Conservation (phyloP, 1,140 invertebrate genomes). For the Himalopsyche phryganea region DNA sequence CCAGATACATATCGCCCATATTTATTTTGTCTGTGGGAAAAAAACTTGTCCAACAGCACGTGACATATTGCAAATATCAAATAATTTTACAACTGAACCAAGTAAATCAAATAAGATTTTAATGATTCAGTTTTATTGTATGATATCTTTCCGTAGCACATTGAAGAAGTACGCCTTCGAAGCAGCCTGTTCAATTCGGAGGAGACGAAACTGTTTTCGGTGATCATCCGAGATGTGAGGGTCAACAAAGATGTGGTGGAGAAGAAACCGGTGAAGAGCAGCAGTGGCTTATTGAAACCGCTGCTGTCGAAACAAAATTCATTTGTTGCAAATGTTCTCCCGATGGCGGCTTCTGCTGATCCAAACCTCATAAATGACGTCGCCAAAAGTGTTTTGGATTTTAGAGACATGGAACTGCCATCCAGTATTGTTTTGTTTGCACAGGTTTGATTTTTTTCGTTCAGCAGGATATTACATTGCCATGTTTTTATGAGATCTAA, state of each 20-base stretch:
- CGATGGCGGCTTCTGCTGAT: not conserved
- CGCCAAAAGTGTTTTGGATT: slow-evolving; percentile 53
- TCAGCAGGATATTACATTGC: no score
- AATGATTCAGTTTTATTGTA: no score
- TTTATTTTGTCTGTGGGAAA: no score
- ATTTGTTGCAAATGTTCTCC: slow-evolving; percentile 19
- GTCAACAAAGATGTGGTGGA: slow-evolving; percentile 74
- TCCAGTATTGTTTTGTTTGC: slow-evolving; percentile 76
- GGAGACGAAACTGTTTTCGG: slow-evolving; percentile 80
- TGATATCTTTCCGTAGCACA: slow-evolving; percentile 69
- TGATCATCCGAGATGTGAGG: slow-evolving; percentile 78
- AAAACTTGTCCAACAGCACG: no score
- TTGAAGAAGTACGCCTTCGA: slow-evolving; percentile 80
- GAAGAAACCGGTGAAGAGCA: slow-evolving; percentile 43
- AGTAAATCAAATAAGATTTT: no score
- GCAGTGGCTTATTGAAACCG: slow-evolving; percentile 44
- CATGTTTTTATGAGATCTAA: no score
- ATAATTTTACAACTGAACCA: no score
- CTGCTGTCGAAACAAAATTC: slow-evolving; percentile 50
- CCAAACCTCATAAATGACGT: slow-evolving; percentile 4
- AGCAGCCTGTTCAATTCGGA: slow-evolving; percentile 89
- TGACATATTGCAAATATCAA: no score
- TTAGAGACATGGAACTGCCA: slow-evolving; percentile 70
- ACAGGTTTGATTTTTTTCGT: slow-evolving; percentile 54
- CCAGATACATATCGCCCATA: no score